phyloP scores from a whole-genome alignment of 2,888 invertebrate species.

The Platerodrilus igneus region DNA sequence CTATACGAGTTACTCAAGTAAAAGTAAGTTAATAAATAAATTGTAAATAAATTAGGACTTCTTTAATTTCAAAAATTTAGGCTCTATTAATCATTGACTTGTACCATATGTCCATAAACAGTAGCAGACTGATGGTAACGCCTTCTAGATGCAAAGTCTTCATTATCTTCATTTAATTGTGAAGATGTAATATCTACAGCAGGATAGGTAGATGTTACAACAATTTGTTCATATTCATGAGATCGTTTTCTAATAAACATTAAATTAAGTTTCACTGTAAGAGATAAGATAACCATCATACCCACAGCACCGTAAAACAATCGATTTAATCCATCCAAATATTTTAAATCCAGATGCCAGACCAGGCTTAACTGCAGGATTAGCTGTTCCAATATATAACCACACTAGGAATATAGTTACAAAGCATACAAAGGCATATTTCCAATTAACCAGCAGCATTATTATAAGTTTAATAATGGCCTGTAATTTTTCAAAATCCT shows the following conservation, averaged over 20 bases:
- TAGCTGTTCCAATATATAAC: slow-evolving; percentile 91
- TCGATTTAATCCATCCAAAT: slow-evolving; percentile 70
- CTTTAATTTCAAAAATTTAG: too few relatives aligned
- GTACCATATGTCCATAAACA: slow-evolving; percentile 67
- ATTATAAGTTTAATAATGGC: slow-evolving; percentile 81
- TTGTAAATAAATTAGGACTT: too few relatives aligned
- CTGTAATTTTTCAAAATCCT: slow-evolving; percentile 50
- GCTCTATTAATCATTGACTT: slow-evolving; percentile 47
- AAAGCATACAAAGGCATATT: slow-evolving; percentile 81
- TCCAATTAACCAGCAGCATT: slow-evolving; percentile 93
- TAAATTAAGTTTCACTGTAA: too few relatives aligned
- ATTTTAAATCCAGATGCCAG: slow-evolving; percentile 78
- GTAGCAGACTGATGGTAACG: slow-evolving; percentile 90
- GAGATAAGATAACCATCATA: slow-evolving; percentile 46
- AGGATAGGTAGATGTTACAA: slow-evolving; percentile 77
- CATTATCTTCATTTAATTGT: slow-evolving; percentile 90
- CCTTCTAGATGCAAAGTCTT: slow-evolving; percentile 87
- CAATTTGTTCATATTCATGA: slow-evolving; percentile 79
- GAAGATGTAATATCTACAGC: slow-evolving; percentile 76
- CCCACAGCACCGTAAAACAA: slow-evolving; percentile 72
- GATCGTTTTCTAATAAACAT: slow-evolving; percentile 61
- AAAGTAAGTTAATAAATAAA: too few relatives aligned
- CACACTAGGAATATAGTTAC: slow-evolving; percentile 78
- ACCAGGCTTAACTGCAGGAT: slow-evolving; percentile 93
- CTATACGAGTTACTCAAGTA: too few relatives aligned